Evolutionary conservation across 2,797 vertebrate genomes (phyloP), one percentile per base, ranked within the genome.

Genomic region (Helicolenus hilgendorfi): DNA sequence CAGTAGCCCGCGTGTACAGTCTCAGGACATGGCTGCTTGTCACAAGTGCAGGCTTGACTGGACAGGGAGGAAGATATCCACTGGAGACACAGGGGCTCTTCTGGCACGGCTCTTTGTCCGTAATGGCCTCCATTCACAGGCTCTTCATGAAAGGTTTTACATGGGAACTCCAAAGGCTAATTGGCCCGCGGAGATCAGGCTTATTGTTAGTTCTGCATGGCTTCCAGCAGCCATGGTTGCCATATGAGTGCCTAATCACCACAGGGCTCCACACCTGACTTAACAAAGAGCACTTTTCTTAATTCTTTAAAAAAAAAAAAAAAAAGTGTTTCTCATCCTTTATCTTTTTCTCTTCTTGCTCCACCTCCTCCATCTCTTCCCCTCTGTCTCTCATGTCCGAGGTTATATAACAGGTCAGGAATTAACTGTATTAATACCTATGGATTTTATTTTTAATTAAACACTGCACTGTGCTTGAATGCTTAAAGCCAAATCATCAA

Each of bases 131-230:
- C 89, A 90, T 95, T 96, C 95, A 95, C 93, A 84, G 95, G 85
- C 92, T 95, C 94, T 94, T 97, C 91, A 96, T 96, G 93, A 94
- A 96, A 96, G 94, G 94, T 96, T 97, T 97, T 96, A 96, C 96
- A 97, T 96, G 95, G 95, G 94, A 95, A 95, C 95, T 96, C 94
- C 91, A 93, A 96, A 95, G 95, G 96, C 96, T 97, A 98, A 97
- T 97, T 98, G 96, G 97, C 91, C 96, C 95, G 73, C 60, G 93
- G 96, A 97, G 97, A 97, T 97, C 90, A 94, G 91, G 88, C 89
- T 94, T 95, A 96, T 97, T 97, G 97, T 97, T 97, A 97, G 97
- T 97, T 97, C 96, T 97, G 96, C 96, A 94, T 94, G 93, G 93
- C 91, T 96, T 97, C 93, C 88, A 92, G 88, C 92, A 90, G 93